A percentile compares a stretch with the other conserved stretches of the same genome.
These are phyloP conservation scores for Natator depressus DNA, from an alignment of 2,113 vertebrate species.

Conservation along the genomic window DNA sequence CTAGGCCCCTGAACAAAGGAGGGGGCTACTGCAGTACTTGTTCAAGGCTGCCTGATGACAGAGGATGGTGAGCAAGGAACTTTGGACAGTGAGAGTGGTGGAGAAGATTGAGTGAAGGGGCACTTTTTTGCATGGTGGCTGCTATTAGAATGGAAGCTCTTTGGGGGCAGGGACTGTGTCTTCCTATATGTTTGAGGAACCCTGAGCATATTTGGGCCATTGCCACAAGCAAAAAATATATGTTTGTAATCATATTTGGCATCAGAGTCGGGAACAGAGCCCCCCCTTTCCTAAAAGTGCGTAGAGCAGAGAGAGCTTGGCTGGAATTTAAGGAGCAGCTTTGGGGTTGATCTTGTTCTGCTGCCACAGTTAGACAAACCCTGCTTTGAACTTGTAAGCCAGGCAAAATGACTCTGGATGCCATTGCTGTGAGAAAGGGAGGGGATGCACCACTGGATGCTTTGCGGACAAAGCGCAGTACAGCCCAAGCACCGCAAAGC, in stretches of 20 bases:
- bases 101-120: neutral
- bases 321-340: neutral
- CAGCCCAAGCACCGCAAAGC: neutral
- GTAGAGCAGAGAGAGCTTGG: neutral
- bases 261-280: neutral
- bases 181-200: accelerated
- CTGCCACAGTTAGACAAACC: neutral
- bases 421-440: neutral
- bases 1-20: accelerated
- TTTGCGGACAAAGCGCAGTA: neutral
- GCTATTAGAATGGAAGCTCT: neutral
- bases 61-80: neutral
- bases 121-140: neutral
- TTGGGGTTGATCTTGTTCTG: neutral
- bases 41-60: neutral
- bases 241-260: neutral
- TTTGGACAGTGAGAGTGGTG: accelerated
- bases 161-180: neutral
- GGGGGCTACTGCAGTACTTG: neutral
- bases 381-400: neutral
- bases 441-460: neutral
- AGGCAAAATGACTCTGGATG: neutral
- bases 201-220: neutral
- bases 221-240: neutral
- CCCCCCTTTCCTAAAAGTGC: neutral